Evolutionary conservation across 2,888 invertebrate genomes (phyloP).

Genomic region (Rhagium mordax): DNA sequence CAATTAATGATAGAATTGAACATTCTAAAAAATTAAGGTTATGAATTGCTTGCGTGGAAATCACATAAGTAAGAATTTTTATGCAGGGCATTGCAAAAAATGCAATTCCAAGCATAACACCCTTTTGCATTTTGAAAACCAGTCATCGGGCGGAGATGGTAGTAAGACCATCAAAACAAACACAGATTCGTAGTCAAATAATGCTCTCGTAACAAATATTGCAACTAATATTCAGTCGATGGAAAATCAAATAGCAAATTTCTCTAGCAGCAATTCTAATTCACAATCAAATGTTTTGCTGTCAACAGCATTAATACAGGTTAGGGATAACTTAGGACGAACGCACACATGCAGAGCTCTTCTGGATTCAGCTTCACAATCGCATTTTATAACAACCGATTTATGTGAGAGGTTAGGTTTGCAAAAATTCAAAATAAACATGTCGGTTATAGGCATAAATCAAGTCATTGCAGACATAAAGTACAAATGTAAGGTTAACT

Average conservation of each 20-base stretch:
- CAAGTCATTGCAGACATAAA: not conserved
- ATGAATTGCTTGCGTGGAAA: not conserved
- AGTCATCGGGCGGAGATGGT: not conserved
- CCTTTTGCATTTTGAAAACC: not conserved
- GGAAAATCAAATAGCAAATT: not conserved
- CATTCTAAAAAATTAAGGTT: not conserved
- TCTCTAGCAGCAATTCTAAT: not conserved
- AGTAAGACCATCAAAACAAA: not conserved
- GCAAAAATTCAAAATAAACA: not conserved
- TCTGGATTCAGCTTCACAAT: not conserved
- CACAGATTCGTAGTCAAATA: not conserved
- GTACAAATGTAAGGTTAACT: not conserved
- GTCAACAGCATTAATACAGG: not conserved
- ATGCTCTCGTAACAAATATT: not conserved
- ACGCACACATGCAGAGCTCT: not conserved
- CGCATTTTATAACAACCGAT: not conserved
- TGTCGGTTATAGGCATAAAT: not conserved
- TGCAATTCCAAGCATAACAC: conserved; percentile 3
- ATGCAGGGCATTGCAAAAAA: not conserved
- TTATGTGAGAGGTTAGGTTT: not conserved
- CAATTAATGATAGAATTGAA: not conserved
- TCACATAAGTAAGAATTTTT: not conserved
- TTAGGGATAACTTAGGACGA: not conserved
- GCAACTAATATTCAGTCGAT: not conserved
- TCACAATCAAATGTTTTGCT: not conserved